Evolutionary conservation across 2,888 invertebrate species (phyloP), one percentile per base, ranked within the genome.

Genomic region (Mechanitis messenoides): DNA sequence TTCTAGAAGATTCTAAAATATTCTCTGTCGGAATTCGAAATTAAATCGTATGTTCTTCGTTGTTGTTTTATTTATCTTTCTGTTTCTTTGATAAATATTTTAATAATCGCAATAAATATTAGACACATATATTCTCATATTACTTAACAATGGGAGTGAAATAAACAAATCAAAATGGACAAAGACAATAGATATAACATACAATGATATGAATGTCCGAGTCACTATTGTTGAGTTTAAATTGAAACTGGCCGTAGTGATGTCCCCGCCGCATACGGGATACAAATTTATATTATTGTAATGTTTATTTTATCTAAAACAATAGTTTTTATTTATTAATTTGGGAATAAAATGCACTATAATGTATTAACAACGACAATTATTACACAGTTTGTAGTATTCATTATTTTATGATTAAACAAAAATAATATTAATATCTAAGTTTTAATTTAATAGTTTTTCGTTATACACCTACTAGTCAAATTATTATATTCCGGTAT

Each of bases 161-260:
- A 58, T 57, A 62, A 53, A 58, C 58, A 62, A 54, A 60, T 45
- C 35, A 55, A 56, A 55, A 55, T 35, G 38, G 33, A 55, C 50
- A 53, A 45, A 35, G 45, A 61, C 63, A 59, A 63, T 61, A 50
- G 63, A 54, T 42, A 59, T 76, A 75, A 70, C 61, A 63, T 61
- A 73, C 66, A 72, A 78, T 73, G 77, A 78, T 78, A 74, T 74
- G 74, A 78, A 78, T 77, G 77, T 66, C 69, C 69, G 64, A 71
- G 71, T 71, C 68, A 69, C 80, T 73, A 83, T 88, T 88, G 88
- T 88, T 76, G 78, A 74, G 79, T 85, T 87, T 86, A 87, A 89
- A 89, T 89, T 89, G 89, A 87, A 87, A 85, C 78, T 83, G 85
- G 76, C 80, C 80, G 61, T 82, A 88, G 88, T 81, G 87, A 72